Percentiles rank a stretch among this genome's conserved stretches.
Conservation (phyloP, 2,888 invertebrate genomes). For the Siphonodentalium dalli region DNA sequence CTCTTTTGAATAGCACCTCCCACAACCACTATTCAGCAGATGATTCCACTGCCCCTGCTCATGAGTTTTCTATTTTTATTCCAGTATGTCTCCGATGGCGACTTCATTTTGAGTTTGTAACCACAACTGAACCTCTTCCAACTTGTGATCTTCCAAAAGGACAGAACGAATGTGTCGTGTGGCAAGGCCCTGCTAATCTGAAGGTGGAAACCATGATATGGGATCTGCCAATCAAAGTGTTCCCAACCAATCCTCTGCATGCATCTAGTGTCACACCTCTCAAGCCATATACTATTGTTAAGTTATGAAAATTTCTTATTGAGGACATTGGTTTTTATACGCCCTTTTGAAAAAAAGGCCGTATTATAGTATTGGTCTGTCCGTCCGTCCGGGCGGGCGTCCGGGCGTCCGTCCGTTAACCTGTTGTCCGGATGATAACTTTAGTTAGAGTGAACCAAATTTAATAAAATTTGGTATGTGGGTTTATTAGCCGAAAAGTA, state of each 20-base stretch:
- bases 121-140: slow-evolving; percentile 47
- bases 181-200: slow-evolving; percentile 85
- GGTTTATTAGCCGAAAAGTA: too few relatives aligned
- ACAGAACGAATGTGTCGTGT: slow-evolving; percentile 70
- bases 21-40: not conserved
- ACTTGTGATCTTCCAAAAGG: slow-evolving; percentile 66
- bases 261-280: slow-evolving; percentile 54
- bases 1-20: not conserved
- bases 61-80: slow-evolving; percentile 53
- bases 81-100: slow-evolving; percentile 89
- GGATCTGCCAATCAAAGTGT: slow-evolving; percentile 94
- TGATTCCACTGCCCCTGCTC: not conserved
- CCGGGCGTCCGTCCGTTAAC: too few relatives aligned
- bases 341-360: too few relatives aligned
- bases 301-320: too few relatives aligned
- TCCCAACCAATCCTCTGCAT: slow-evolving; percentile 81
- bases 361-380: too few relatives aligned
- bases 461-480: too few relatives aligned
- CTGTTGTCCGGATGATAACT: too few relatives aligned
- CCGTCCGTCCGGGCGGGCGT: too few relatives aligned
- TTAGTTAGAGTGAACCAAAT: too few relatives aligned
- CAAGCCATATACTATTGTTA: too few relatives aligned
- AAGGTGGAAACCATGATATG: slow-evolving; percentile 98
- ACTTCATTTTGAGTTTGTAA: slow-evolving; percentile 94
- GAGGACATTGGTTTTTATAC: too few relatives aligned